Percentiles rank a stretch among this genome's conserved stretches.
phyloP scores from a whole-genome alignment of 2,888 invertebrate genomes.

The Eristalinus aeneus region DNA sequence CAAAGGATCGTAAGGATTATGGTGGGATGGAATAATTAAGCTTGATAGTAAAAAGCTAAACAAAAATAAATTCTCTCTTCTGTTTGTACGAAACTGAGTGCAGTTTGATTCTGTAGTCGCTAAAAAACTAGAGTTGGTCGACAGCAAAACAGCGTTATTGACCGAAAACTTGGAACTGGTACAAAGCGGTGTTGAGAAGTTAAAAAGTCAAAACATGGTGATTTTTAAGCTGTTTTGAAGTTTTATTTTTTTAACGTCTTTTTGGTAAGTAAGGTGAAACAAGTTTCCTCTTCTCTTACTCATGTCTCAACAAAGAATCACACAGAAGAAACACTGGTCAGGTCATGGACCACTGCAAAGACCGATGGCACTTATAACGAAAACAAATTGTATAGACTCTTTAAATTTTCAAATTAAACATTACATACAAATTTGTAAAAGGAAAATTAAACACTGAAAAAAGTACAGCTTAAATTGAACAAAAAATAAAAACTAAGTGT shows the following conservation, averaged over 20 bases:
- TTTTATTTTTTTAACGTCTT: no score
- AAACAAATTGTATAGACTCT: background rate
- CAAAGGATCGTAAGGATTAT: conserved; percentile 37
- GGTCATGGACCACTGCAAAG: background rate
- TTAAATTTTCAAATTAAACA: background rate
- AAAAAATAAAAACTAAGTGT: conserved; percentile 22
- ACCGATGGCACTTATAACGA: background rate
- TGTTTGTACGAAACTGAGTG: conserved; percentile 65
- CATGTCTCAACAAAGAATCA: background rate
- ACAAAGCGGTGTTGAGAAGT: no score
- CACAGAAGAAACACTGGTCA: background rate
- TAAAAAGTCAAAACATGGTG: no score
- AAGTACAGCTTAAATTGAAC: background rate
- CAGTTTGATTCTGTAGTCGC: background rate
- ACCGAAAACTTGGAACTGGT: no score
- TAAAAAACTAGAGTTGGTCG: background rate
- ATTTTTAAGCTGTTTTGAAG: no score
- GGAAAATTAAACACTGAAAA: background rate
- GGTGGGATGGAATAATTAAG: conserved; percentile 31
- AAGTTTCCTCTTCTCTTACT: background rate
- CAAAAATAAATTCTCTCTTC: conserved; percentile 53
- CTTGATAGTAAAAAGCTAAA: conserved; percentile 71
- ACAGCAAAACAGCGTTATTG: background rate
- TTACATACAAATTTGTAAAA: conserved; percentile 5
- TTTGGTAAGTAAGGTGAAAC: background rate